These are phyloP conservation scores for Naso thynnoides DNA, from an alignment of 2,797 vertebrate genomes.

Conservation along the genomic window DNA sequence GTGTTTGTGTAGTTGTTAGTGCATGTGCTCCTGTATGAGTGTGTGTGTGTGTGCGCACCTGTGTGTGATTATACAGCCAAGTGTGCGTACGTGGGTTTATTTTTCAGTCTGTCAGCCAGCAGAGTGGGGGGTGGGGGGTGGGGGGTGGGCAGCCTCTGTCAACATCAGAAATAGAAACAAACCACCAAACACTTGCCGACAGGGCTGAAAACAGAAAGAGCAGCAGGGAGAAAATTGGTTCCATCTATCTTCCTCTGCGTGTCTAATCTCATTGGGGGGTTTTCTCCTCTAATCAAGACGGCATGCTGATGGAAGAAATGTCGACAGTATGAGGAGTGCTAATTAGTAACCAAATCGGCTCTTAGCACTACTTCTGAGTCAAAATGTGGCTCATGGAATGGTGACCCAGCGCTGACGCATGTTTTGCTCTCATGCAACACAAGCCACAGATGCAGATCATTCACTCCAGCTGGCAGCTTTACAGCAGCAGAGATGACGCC, in stretches of 20 bases:
- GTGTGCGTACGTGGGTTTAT: conserved; percentile 55
- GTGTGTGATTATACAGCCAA: conserved; percentile 48
- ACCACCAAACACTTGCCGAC: conserved; percentile 34
- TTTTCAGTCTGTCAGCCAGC: conserved; percentile 51
- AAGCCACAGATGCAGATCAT: conserved; percentile 10
- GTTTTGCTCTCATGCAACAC: conserved; percentile 35
- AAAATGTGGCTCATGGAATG: conserved; percentile 33
- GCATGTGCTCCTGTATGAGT: background rate
- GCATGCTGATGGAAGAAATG: conserved; percentile 24
- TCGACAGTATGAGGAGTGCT: conserved; percentile 36
- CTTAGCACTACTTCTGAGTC: conserved; percentile 50
- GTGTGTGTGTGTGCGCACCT: conserved; percentile 28
- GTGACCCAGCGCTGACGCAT: conserved; percentile 39
- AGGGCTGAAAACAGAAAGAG: conserved; percentile 30
- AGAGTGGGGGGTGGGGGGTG: background rate
- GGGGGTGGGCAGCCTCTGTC: conserved; percentile 26
- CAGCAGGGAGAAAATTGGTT: conserved; percentile 44
- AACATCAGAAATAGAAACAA: conserved; percentile 64
- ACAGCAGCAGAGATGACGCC: background rate
- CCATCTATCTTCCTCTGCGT: conserved; percentile 37
- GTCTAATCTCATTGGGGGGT: conserved; percentile 29
- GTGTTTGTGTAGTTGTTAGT: conserved; percentile 17
- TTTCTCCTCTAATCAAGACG: conserved; percentile 24
- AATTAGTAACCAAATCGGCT: conserved; percentile 63
- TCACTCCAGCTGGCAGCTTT: conserved; percentile 17